Evolutionary conservation across 2,113 vertebrate species (phyloP).

Genomic region (Gopherus evgoodei): DNA sequence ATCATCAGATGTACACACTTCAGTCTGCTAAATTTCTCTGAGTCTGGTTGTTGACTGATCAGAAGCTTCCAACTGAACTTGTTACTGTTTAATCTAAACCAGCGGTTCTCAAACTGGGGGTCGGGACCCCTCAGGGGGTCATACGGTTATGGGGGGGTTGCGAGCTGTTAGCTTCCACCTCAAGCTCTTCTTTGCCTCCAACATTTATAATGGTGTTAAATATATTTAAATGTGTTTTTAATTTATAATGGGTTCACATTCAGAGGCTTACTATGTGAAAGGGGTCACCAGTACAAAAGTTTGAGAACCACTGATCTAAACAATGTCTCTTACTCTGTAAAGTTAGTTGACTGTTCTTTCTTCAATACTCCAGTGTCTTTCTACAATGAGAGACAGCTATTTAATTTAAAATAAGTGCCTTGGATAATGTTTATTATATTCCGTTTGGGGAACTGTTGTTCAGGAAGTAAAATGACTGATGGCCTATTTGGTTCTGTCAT

Average conservation of each 20-base stretch:
- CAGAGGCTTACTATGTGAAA: too few species aligned
- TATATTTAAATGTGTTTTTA: too few species aligned
- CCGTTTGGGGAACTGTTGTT: background rate
- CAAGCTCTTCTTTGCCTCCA: too few species aligned
- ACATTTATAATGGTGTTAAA: too few species aligned
- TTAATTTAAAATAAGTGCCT: background rate
- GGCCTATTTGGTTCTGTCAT: background rate
- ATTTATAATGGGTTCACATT: too few species aligned
- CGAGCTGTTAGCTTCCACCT: too few species aligned
- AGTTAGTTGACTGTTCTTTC: background rate
- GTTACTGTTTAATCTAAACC: background rate
- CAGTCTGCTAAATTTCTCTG: background rate
- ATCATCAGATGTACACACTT: background rate
- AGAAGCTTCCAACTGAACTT: background rate
- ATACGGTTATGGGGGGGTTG: too few species aligned
- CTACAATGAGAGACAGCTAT: background rate
- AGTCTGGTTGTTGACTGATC: background rate
- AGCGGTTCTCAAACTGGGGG: too few species aligned
- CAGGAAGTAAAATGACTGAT: background rate
- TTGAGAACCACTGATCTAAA: background rate
- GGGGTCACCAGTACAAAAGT: too few species aligned
- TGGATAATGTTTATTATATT: background rate
- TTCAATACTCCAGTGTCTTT: background rate
- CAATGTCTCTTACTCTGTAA: rapidly evolving
- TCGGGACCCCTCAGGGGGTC: too few species aligned